Conservation (phyloP, 2,888 invertebrate genomes). For the Clanis bilineata region DNA sequence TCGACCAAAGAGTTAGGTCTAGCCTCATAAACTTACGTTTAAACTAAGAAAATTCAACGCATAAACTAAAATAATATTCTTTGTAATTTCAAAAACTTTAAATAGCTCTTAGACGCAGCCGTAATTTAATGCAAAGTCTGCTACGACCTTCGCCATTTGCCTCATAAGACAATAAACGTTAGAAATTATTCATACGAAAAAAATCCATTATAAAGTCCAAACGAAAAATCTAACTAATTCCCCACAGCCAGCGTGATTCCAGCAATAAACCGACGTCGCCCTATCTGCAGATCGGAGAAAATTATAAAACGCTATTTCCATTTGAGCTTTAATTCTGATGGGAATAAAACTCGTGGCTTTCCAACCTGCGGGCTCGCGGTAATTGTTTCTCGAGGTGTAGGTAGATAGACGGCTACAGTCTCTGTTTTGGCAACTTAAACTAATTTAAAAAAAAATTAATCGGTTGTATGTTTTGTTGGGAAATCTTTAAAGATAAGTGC, state of each 20-base stretch:
- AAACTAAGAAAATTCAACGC: too few relatives aligned
- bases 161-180: not conserved
- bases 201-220: constrained; percentile 11
- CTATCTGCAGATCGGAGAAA: constrained; percentile 47
- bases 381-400: constrained; percentile 15
- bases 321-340: constrained; percentile 57
- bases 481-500: too few relatives aligned
- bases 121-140: not conserved
- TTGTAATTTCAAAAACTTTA: not conserved
- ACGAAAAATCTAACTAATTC: constrained; percentile 13
- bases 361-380: constrained; percentile 33
- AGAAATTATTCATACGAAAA: constrained; percentile 5
- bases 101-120: not conserved
- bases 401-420: not conserved
- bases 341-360: constrained; percentile 47
- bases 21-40: too few relatives aligned
- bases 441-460: too few relatives aligned
- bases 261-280: constrained; percentile 34
- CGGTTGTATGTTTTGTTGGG: too few relatives aligned
- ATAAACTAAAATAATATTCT: not conserved
- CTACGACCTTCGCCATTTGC: not conserved
- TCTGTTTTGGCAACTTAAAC: not conserved
- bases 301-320: constrained; percentile 63
- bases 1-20: too few relatives aligned
- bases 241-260: constrained; percentile 7